These are phyloP conservation scores for Choloepus hoffmanni DNA, from an alignment of 2,113 vertebrate species.

Conservation along the genomic window DNA sequence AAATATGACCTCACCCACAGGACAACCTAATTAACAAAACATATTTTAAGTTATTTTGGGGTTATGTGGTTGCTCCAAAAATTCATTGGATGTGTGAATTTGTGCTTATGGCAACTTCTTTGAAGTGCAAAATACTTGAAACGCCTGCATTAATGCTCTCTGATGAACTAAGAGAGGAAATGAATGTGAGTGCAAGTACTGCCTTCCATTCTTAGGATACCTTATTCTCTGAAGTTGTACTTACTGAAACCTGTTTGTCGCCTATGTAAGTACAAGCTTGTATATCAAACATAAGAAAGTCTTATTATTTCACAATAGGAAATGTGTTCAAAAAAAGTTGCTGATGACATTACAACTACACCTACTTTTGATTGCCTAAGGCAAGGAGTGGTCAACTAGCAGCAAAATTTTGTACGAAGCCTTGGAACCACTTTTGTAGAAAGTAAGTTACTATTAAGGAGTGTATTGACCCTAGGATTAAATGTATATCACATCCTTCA, in stretches of 20 bases:
- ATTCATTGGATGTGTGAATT: slow-evolving; percentile 13
- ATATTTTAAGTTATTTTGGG: slow-evolving; percentile 44
- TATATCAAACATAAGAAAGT: neutral
- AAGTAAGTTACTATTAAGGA: slow-evolving; percentile 51
- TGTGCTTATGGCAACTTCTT: slow-evolving; percentile 15
- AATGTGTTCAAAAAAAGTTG: neutral
- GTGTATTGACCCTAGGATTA: neutral
- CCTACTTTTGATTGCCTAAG: slow-evolving; percentile 41
- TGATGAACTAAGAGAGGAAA: neutral
- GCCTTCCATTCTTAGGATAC: neutral
- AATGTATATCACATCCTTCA: slow-evolving; percentile 38
- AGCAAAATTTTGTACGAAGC: neutral
- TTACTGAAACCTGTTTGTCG: neutral
- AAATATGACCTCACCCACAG: neutral
- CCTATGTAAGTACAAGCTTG: neutral
- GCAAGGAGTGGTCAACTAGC: neutral
- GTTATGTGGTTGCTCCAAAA: slow-evolving; percentile 32
- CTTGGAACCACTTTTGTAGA: neutral
- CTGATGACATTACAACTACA: neutral
- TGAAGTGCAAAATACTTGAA: slow-evolving; percentile 39
- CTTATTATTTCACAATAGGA: neutral
- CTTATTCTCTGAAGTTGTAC: neutral
- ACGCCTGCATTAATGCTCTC: slow-evolving; percentile 19
- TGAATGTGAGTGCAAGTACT: neutral
- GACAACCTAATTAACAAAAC: slow-evolving; percentile 49